Percentiles rank a stretch among this genome's conserved stretches.
These are phyloP conservation scores for Hyles lineata DNA, from an alignment of 2,888 invertebrate species.

Conservation along the genomic window DNA sequence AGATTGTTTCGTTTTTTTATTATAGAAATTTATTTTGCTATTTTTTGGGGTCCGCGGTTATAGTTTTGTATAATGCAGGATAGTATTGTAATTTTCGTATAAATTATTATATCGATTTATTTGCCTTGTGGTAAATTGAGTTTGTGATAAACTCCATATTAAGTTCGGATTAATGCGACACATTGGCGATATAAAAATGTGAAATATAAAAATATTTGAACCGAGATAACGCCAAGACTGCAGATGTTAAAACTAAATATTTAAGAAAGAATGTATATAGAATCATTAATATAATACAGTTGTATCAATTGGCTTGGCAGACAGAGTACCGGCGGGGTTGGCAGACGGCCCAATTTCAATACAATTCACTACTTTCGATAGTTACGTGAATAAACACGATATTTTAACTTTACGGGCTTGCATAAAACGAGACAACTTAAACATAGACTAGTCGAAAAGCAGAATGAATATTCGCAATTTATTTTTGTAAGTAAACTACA, in stretches of 20 bases:
- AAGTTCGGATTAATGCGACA: too few relatives aligned
- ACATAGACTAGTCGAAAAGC: neutral
- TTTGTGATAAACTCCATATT: too few relatives aligned
- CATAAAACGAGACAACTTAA: neutral
- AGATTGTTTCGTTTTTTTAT: conserved; percentile 31
- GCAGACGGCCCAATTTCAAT: conserved; percentile 11
- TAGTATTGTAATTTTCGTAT: neutral
- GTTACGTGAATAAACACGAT: neutral
- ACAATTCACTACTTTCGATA: conserved; percentile 23
- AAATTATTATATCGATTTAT: neutral
- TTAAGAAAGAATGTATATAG: neutral
- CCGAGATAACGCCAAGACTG: too few relatives aligned
- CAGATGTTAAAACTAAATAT: too few relatives aligned
- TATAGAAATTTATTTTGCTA: conserved; percentile 18
- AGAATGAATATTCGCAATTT: too few relatives aligned
- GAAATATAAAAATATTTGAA: too few relatives aligned
- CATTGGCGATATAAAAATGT: too few relatives aligned
- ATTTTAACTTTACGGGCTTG: conserved; percentile 9
- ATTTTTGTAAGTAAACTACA: too few relatives aligned
- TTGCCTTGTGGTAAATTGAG: too few relatives aligned
- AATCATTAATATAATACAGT: conserved; percentile 14
- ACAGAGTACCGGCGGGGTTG: conserved; percentile 1
- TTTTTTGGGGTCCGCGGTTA: neutral
- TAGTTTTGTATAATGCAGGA: neutral
- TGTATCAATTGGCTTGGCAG: conserved; percentile 10